Conservation (phyloP, 1,140 invertebrate genomes). For the Pectinophora gossypiella region DNA sequence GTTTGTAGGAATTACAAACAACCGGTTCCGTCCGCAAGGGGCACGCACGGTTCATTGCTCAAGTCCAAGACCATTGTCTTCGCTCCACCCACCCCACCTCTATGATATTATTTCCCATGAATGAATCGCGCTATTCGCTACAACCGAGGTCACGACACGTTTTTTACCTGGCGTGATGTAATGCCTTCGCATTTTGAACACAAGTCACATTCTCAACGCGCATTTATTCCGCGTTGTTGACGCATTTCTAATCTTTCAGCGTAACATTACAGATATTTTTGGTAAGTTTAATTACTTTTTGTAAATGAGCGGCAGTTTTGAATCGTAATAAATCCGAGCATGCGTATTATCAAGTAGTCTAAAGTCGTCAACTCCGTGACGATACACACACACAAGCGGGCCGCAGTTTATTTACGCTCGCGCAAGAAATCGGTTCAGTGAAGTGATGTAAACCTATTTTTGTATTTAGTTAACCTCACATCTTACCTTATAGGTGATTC, state of each 20-base stretch:
- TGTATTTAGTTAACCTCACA: constrained; percentile 60
- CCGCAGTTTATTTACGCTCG: constrained; percentile 10
- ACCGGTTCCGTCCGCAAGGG: background rate
- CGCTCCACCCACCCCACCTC: constrained; percentile 28
- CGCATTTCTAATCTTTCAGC: background rate
- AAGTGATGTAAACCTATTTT: constrained; percentile 37
- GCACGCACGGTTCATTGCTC: background rate
- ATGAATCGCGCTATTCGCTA: constrained; percentile 29
- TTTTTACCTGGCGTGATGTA: constrained; percentile 59
- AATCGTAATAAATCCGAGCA: constrained; percentile 19
- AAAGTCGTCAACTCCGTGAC: constrained; percentile 27
- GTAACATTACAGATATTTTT: constrained; percentile 1
- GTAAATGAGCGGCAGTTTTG: constrained; percentile 7
- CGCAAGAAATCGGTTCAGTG: constrained; percentile 19
- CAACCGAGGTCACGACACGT: constrained; percentile 51
- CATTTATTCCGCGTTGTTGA: background rate
- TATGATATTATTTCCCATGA: constrained; percentile 56
- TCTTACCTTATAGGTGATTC: constrained; percentile 36
- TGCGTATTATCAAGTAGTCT: constrained; percentile 25
- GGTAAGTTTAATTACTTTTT: background rate
- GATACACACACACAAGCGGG: constrained; percentile 8
- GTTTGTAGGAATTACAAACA: too few relatives aligned
- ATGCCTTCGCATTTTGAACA: constrained; percentile 29
- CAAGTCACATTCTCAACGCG: constrained; percentile 19
- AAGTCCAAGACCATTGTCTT: constrained; percentile 57